These are phyloP conservation scores for Nysson spinosus DNA, from an alignment of 2,888 invertebrate genomes.

Conservation along the genomic window DNA sequence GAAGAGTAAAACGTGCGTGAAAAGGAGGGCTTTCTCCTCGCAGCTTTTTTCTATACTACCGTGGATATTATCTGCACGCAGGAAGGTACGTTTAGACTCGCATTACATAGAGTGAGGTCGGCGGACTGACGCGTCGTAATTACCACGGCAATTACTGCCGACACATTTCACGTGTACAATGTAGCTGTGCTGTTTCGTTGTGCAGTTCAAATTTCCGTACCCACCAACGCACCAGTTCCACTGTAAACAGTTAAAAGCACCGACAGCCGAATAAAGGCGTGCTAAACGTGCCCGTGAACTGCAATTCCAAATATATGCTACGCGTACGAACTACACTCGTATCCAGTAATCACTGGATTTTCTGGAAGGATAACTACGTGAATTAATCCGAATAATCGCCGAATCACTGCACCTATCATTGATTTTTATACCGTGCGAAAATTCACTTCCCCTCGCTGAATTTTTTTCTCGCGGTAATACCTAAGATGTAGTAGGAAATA, in stretches of 20 bases:
- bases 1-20: too few relatives aligned
- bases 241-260: constrained; percentile 40
- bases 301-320: constrained; percentile 3
- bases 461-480: too few relatives aligned
- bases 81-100: constrained; percentile 52
- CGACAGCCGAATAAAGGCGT: constrained; percentile 37
- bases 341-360: too few relatives aligned
- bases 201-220: constrained; percentile 43
- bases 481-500: too few relatives aligned
- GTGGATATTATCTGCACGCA: constrained; percentile 26
- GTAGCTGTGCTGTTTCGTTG: constrained; percentile 36
- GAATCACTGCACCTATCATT: too few relatives aligned
- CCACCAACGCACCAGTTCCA: constrained; percentile 20
- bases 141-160: constrained; percentile 61
- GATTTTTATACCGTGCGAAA: too few relatives aligned
- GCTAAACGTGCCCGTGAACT: constrained; percentile 1
- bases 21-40: background rate
- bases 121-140: constrained; percentile 57
- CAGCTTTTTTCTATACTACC: background rate
- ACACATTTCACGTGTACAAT: constrained; percentile 55
- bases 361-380: too few relatives aligned
- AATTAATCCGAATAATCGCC: too few relatives aligned
- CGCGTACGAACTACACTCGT: too few relatives aligned
- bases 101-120: constrained; percentile 52
- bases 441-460: too few relatives aligned